Evolutionary conservation across 2,888 invertebrate genomes (phyloP), one percentile per base, ranked within the genome.

Genomic region (Autographa gamma): DNA sequence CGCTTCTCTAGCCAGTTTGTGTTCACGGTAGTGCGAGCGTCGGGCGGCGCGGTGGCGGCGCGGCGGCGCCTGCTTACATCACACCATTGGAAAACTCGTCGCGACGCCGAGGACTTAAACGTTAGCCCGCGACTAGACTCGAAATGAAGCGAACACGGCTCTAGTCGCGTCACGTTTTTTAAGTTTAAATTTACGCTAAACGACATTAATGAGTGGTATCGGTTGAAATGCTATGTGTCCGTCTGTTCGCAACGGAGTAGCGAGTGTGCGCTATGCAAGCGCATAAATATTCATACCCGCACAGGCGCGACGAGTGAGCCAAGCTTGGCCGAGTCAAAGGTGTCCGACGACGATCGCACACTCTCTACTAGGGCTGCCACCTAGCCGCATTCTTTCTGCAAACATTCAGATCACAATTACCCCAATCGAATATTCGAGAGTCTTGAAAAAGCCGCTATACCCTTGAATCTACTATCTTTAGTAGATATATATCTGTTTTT

Each of bases 11-110:
- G 72, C 80, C 80, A 68, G 80, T 83, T 84, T 81, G 74, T 86
- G 81, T 82, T 83, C 83, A 80, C 74, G 80, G 82, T 83, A 80
- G 84, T 76, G 79, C 77, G 81, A 74, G 69, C 84, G 87, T 87
- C 93, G 92, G 87, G 92, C 84, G 79, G 69, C 81, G 18, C 6
- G 52, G 7, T 18, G 19, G 54, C 85, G 93, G 93, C 93, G 93
- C 93, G 93, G 86, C 86, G 94, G 94, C 95, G 95, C 93, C 94
- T 86, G 83, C 88, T 95, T 93, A 93, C 94, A 93, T 95, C 93
- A 95, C 85, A 79, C 86, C 85, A 91, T 92, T 92, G 93, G 93
- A 94, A 94, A 95, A 91, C 91, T 93, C 87, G 90, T 84, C 88
- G 90, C 89, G 91, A 89, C 86, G 80, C 81, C 82, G 85, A 87